Evolutionary conservation across 2,113 vertebrate genomes (phyloP).

Genomic region (Fregetta grallaria): DNA sequence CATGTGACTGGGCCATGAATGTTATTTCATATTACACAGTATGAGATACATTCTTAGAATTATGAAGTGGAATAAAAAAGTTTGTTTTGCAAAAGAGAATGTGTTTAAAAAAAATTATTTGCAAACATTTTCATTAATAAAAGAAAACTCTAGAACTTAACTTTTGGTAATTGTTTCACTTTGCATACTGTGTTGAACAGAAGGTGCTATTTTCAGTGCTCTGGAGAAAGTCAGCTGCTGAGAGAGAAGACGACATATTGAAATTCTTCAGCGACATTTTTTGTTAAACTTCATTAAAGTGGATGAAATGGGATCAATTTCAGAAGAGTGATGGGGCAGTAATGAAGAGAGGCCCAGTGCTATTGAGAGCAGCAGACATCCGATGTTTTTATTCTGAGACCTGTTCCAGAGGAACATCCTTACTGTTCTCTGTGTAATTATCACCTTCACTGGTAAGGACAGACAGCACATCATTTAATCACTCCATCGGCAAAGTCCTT

Average conservation of each 20-base stretch:
- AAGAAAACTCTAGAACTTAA: background rate
- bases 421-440: slow-evolving; percentile 37
- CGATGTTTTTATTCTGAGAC: slow-evolving; percentile 45
- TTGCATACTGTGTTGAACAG: background rate
- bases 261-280: slow-evolving; percentile 54
- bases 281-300: slow-evolving; percentile 66
- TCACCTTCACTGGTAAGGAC: slow-evolving; percentile 46
- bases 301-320: slow-evolving; percentile 66
- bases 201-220: slow-evolving; percentile 6
- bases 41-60: background rate
- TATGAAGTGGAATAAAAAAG: background rate
- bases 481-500: slow-evolving; percentile 43
- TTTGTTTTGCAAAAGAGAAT: background rate
- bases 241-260: slow-evolving; percentile 2
- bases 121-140: background rate
- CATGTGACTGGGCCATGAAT: background rate
- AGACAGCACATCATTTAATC: slow-evolving; percentile 54
- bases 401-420: background rate
- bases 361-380: background rate
- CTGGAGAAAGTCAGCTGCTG: background rate
- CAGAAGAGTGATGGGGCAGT: slow-evolving; percentile 44
- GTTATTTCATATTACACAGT: background rate
- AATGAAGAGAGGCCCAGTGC: slow-evolving; percentile 49
- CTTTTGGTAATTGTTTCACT: background rate
- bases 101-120: fast-evolving